Evolutionary conservation across 2,888 invertebrate species (phyloP).

Genomic region (Anodontia alba): DNA sequence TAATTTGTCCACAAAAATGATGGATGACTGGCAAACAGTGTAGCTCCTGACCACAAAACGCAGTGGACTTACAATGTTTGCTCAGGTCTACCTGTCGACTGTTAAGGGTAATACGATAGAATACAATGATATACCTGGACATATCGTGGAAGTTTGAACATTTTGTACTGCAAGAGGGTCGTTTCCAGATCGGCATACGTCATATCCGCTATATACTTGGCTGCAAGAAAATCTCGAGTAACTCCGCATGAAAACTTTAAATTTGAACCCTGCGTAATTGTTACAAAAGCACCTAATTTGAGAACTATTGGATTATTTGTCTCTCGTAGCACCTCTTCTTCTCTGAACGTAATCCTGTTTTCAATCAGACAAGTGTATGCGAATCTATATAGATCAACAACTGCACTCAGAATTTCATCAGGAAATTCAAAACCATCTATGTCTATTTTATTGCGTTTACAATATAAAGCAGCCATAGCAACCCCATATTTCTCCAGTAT

Average conservation of each 20-base stretch:
- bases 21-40: too few species aligned
- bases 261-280: constrained; percentile 47
- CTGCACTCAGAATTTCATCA: constrained; percentile 63
- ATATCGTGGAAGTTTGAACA: constrained; percentile 66
- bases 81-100: too few species aligned
- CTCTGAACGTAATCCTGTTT: constrained; percentile 51
- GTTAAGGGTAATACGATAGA: too few species aligned
- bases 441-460: constrained; percentile 66
- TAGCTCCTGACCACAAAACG: too few species aligned
- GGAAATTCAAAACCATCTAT: constrained; percentile 67
- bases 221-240: constrained; percentile 76
- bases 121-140: constrained; percentile 62
- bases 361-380: constrained; percentile 62
- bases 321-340: constrained; percentile 58
- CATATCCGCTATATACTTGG: constrained; percentile 71
- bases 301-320: constrained; percentile 57
- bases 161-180: constrained; percentile 59
- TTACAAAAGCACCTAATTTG: constrained; percentile 65
- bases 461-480: constrained; percentile 70
- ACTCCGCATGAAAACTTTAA: constrained; percentile 68
- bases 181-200: constrained; percentile 59
- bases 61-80: too few species aligned
- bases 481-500: constrained; percentile 70
- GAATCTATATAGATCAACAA: constrained; percentile 64
- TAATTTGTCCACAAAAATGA: too few species aligned